Percentiles rank a stretch among this genome's conserved stretches.
Conservation (phyloP, 2,797 vertebrate species). For the Dicrostonyx torquatus region DNA sequence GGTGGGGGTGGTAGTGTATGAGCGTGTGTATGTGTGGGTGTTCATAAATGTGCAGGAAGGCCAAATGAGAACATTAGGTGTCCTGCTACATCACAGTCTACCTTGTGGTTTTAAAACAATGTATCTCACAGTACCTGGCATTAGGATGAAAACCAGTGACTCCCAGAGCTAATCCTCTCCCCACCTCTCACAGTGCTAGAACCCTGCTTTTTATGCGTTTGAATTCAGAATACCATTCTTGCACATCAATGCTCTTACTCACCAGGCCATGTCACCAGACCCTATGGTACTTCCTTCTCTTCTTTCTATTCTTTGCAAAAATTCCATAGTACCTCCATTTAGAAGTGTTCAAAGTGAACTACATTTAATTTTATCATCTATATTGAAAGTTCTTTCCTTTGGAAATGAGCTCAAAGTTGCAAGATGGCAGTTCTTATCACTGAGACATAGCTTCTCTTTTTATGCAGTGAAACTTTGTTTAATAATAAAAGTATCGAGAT, state of each 20-base stretch:
- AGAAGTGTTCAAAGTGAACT: constrained; percentile 51
- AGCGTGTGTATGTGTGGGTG: no score
- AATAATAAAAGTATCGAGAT: constrained; percentile 56
- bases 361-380: constrained; percentile 61
- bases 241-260: not conserved
- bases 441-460: constrained; percentile 51
- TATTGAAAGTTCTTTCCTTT: constrained; percentile 53
- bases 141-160: not conserved
- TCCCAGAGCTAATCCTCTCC: not conserved
- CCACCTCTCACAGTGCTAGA: no score
- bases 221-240: not conserved
- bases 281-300: not conserved
- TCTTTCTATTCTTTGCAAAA: not conserved
- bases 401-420: constrained; percentile 57
- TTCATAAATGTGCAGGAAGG: not conserved
- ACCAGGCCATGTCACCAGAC: not conserved
- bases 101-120: not conserved
- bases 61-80: not conserved
- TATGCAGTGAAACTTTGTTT: constrained; percentile 6
- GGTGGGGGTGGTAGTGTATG: not conserved
- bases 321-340: constrained; percentile 23
- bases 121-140: not conserved
- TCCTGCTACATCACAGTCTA: not conserved
- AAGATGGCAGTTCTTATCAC: constrained; percentile 38
- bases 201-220: not conserved